Evolutionary conservation across 2,888 invertebrate species (phyloP).

Genomic region (Plebejus argus): DNA sequence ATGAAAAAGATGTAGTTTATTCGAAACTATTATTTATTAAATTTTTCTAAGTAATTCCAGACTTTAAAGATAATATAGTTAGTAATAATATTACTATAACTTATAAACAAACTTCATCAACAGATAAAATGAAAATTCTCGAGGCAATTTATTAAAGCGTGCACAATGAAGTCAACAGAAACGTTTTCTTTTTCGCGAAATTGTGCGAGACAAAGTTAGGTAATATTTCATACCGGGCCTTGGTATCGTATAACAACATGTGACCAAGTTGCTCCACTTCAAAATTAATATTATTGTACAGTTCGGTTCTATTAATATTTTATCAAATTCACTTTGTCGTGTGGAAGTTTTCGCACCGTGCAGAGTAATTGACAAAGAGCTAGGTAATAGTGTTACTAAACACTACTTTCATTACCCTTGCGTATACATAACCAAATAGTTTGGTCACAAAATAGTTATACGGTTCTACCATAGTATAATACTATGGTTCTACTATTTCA

Average conservation of each 20-base stretch:
- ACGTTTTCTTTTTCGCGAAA: slow-evolving; percentile 27
- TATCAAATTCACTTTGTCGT: slow-evolving; percentile 16
- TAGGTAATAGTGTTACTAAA: not conserved
- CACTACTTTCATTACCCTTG: not conserved
- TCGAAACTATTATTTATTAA: not conserved
- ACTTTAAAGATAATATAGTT: not conserved
- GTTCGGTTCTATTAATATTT: slow-evolving; percentile 1
- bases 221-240: slow-evolving; percentile 26
- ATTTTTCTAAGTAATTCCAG: too few relatives aligned
- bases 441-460: not conserved
- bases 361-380: slow-evolving; percentile 5
- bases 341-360: not conserved
- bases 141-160: slow-evolving; percentile 23
- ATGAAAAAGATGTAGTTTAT: not conserved
- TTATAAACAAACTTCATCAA: slow-evolving; percentile 5
- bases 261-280: slow-evolving; percentile 23
- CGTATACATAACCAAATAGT: not conserved
- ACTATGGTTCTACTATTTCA: too few relatives aligned
- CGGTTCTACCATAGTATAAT: too few relatives aligned
- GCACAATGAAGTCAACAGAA: slow-evolving; percentile 22
- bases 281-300: slow-evolving; percentile 25
- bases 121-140: slow-evolving; percentile 7
- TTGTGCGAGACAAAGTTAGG: slow-evolving; percentile 28
- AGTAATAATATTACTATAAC: not conserved
- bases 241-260: slow-evolving; percentile 26